phyloP scores from a whole-genome alignment of 2,113 vertebrate species.

The Epinephelus moara region DNA sequence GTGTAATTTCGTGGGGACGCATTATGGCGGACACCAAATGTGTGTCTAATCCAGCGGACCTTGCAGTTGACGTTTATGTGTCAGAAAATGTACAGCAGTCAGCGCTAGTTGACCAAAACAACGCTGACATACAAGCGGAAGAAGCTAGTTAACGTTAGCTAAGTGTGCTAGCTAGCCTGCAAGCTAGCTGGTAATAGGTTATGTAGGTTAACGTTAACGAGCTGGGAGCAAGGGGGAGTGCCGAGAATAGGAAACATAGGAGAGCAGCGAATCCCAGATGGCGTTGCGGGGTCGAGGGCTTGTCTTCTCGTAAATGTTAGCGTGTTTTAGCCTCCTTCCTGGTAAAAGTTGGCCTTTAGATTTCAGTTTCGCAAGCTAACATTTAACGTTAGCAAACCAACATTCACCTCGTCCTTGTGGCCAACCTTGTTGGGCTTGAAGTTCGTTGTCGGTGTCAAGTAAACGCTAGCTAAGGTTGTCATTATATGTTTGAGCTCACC shows the following conservation, averaged over 20 bases:
- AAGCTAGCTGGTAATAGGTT: conserved; percentile 54
- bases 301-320: background rate
- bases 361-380: conserved; percentile 46
- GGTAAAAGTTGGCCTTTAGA: conserved; percentile 45
- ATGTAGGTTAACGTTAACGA: conserved; percentile 55
- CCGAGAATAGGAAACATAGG: conserved; percentile 34
- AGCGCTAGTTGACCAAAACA: conserved; percentile 15
- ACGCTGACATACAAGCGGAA: conserved; percentile 57
- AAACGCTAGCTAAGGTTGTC: background rate
- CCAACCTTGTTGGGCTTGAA: conserved; percentile 73
- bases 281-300: conserved; percentile 2
- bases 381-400: conserved; percentile 28
- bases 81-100: background rate
- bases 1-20: conserved; percentile 48
- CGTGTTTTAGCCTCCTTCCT: conserved; percentile 18
- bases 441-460: conserved; percentile 36
- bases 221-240: conserved; percentile 50
- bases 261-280: conserved; percentile 16
- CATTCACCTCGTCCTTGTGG: conserved; percentile 72
- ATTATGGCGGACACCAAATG: conserved; percentile 51
- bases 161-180: conserved; percentile 51
- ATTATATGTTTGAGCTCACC: background rate
- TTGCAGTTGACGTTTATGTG: background rate
- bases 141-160: conserved; percentile 49
- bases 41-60: background rate